These are phyloP conservation scores for Bos indicus DNA, from an alignment of 2,113 vertebrate genomes.

Conservation along the genomic window DNA sequence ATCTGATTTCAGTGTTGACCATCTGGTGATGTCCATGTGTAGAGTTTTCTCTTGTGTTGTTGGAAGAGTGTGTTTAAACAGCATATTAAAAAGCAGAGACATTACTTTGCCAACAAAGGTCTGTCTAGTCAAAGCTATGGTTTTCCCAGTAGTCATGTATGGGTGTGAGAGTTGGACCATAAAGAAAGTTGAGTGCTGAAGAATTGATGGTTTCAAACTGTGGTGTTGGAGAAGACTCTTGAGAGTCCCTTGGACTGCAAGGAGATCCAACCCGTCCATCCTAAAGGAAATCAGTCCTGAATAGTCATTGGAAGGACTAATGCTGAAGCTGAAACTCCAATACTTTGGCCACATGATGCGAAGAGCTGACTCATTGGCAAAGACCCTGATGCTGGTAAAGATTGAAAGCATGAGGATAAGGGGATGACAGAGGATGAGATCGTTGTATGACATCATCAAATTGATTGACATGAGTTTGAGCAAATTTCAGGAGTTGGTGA, in stretches of 20 bases:
- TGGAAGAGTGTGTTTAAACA: neutral
- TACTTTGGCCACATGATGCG: neutral
- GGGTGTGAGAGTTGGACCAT: neutral
- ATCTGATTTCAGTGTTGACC: too few species aligned
- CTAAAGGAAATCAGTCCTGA: neutral
- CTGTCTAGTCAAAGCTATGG: neutral
- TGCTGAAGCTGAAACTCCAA: neutral
- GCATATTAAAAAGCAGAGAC: neutral
- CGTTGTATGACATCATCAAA: neutral
- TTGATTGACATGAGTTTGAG: neutral
- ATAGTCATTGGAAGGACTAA: neutral
- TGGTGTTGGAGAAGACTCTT: neutral
- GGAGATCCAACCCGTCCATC: neutral
- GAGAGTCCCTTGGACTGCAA: neutral
- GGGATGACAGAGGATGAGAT: neutral
- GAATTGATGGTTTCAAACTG: neutral
- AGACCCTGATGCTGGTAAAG: neutral
- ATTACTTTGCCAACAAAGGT: neutral
- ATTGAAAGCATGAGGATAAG: neutral
- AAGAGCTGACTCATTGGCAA: neutral
- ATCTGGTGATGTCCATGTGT: too few species aligned
- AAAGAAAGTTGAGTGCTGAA: neutral
- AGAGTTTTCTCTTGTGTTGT: too few species aligned
- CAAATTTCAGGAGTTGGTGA: neutral
- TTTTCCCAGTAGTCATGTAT: neutral